phyloP scores from a whole-genome alignment of 1,140 invertebrate genomes.

The Sweltsa coloradensis region DNA sequence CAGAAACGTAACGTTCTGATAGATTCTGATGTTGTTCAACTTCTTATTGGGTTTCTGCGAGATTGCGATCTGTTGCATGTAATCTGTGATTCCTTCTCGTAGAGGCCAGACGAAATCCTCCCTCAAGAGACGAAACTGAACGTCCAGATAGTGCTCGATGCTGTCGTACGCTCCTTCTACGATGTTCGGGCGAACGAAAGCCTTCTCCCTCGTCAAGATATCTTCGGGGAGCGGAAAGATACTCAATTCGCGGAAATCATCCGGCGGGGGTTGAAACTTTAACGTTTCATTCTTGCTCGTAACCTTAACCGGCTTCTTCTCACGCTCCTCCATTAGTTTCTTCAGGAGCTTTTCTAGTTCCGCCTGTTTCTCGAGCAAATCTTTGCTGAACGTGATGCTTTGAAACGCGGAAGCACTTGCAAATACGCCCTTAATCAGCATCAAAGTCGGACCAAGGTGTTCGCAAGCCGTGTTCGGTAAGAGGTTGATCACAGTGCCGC shows the following conservation, averaged over 20 bases:
- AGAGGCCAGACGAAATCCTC: slow-evolving; percentile 59
- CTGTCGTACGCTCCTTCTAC: slow-evolving; percentile 42
- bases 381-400: not conserved
- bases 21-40: slow-evolving; percentile 23
- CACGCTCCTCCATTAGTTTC: not conserved
- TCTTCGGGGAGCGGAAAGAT: slow-evolving; percentile 6
- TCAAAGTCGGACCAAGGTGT: not conserved
- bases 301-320: not conserved
- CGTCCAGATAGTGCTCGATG: slow-evolving; percentile 60
- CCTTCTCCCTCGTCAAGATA: slow-evolving; percentile 19
- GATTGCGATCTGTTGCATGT: slow-evolving; percentile 12
- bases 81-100: slow-evolving; percentile 36
- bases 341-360: slow-evolving; percentile 3
- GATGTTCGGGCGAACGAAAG: slow-evolving; percentile 44
- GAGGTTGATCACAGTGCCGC: not conserved
- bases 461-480: slow-evolving; percentile 2
- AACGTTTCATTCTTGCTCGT: not conserved
- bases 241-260: slow-evolving; percentile 9
- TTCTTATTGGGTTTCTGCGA: slow-evolving; percentile 9
- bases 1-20: slow-evolving; percentile 19
- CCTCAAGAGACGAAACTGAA: slow-evolving; percentile 59
- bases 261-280: not conserved
- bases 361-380: not conserved
- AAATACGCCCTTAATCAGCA: not conserved
- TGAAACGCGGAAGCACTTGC: not conserved